A percentile compares a stretch with the other conserved stretches of the same genome.
Conservation (phyloP, 1,140 invertebrate species). For the Diorhabda elongata region DNA sequence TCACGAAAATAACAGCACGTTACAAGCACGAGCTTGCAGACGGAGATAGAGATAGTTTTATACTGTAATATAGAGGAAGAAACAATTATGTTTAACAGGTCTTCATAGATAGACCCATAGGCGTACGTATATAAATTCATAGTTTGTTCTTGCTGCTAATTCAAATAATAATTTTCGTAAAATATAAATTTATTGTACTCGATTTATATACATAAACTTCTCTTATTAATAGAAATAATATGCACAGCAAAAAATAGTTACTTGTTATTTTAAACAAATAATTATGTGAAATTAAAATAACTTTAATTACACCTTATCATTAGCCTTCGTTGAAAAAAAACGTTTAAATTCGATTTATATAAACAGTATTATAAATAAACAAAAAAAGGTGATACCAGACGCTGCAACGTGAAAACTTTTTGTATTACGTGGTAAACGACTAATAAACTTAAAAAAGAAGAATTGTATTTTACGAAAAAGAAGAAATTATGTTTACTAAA, state of each 20-base stretch:
- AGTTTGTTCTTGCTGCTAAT: too few relatives aligned
- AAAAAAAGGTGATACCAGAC: too few relatives aligned
- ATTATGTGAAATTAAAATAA: background rate
- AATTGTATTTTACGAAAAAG: too few relatives aligned
- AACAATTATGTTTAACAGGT: constrained; percentile 21
- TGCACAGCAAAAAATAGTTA: background rate
- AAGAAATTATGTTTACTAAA: too few relatives aligned
- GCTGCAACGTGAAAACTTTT: too few relatives aligned
- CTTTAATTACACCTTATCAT: background rate
- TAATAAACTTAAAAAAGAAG: too few relatives aligned
- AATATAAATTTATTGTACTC: too few relatives aligned
- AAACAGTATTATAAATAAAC: too few relatives aligned
- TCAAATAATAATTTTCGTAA: too few relatives aligned
- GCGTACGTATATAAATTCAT: background rate
- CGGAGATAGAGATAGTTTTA: constrained; percentile 14
- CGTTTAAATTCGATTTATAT: too few relatives aligned
- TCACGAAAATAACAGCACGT: constrained; percentile 24
- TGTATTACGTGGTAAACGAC: too few relatives aligned
- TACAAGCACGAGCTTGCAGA: constrained; percentile 26
- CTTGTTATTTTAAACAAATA: background rate
- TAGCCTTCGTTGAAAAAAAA: too few relatives aligned
- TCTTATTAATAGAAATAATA: background rate
- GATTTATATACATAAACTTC: background rate
- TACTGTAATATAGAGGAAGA: constrained; percentile 11
- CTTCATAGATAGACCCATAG: constrained; percentile 15